Evolutionary conservation across 2,888 invertebrate species (phyloP).

Genomic region (Pseudococcus longispinus): DNA sequence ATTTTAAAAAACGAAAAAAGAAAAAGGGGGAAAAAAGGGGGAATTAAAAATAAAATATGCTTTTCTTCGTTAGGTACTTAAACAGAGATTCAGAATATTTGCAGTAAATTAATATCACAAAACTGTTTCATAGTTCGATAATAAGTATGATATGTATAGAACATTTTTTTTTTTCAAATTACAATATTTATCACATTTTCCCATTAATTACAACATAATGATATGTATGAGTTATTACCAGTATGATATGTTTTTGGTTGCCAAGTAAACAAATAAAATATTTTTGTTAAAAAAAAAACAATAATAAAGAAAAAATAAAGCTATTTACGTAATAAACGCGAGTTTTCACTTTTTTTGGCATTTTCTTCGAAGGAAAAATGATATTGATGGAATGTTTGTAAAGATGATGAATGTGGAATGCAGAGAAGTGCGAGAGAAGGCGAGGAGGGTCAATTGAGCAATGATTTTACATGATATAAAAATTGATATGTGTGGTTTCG

Average conservation of each 20-base stretch:
- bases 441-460: not conserved
- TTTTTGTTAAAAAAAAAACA: not conserved
- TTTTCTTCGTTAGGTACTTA: conserved; percentile 12
- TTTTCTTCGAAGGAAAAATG: not conserved
- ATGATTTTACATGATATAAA: not conserved
- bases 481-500: not conserved
- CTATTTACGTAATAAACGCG: not conserved
- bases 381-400: not conserved
- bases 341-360: not conserved
- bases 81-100: conserved; percentile 33
- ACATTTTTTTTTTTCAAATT: not conserved
- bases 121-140: conserved; percentile 47
- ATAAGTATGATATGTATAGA: conserved; percentile 39
- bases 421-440: not conserved
- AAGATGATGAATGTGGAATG: not conserved
- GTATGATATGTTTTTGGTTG: conserved; percentile 49
- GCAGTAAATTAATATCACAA: conserved; percentile 57
- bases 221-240: conserved; percentile 41
- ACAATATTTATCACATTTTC: conserved; percentile 44
- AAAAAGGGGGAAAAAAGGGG: not conserved
- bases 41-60: not conserved
- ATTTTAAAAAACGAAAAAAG: conserved; percentile 5
- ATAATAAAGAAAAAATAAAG: not conserved
- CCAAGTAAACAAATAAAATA: conserved; percentile 22
- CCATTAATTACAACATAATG: conserved; percentile 27